These are phyloP conservation scores for Isichthys henryi DNA, from an alignment of 2,113 vertebrate species.

Conservation along the genomic window DNA sequence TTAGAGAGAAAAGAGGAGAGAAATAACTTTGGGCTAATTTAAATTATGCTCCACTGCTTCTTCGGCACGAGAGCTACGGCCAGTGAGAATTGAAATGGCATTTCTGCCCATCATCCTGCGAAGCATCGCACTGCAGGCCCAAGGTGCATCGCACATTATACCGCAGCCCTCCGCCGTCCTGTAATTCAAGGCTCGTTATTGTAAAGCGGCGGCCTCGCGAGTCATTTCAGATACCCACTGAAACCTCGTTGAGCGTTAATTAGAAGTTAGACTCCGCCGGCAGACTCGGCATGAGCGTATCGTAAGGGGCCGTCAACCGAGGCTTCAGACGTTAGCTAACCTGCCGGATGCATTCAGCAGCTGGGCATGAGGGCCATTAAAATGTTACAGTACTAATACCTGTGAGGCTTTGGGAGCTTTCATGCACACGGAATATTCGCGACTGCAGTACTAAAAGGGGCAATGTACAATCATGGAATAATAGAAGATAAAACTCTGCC, in stretches of 20 bases:
- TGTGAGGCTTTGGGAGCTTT: not conserved
- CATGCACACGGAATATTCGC: not conserved
- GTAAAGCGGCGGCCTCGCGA: not conserved
- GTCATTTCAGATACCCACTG: not conserved
- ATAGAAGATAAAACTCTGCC: not conserved
- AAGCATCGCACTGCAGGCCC: not conserved
- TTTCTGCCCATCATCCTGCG: slow-evolving; percentile 10
- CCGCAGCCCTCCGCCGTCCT: not conserved
- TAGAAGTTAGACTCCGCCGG: not conserved
- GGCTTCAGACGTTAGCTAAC: not conserved
- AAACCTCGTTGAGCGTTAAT: not conserved
- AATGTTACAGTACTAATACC: not conserved
- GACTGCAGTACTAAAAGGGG: not conserved
- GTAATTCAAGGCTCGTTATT: not conserved
- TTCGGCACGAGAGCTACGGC: not conserved
- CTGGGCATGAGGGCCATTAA: not conserved
- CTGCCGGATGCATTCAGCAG: not conserved
- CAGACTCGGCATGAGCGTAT: not conserved
- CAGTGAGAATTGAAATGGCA: slow-evolving; percentile 15
- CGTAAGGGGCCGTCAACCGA: too few species aligned
- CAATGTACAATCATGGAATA: not conserved
- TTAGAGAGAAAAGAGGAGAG: slow-evolving; percentile 7
- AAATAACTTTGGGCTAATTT: slow-evolving; percentile 20
- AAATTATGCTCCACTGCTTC: slow-evolving; percentile 9
- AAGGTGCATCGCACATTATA: slow-evolving; percentile 6